These are phyloP conservation scores for Araneus ventricosus DNA, from an alignment of 1,140 invertebrate species.

Conservation along the genomic window DNA sequence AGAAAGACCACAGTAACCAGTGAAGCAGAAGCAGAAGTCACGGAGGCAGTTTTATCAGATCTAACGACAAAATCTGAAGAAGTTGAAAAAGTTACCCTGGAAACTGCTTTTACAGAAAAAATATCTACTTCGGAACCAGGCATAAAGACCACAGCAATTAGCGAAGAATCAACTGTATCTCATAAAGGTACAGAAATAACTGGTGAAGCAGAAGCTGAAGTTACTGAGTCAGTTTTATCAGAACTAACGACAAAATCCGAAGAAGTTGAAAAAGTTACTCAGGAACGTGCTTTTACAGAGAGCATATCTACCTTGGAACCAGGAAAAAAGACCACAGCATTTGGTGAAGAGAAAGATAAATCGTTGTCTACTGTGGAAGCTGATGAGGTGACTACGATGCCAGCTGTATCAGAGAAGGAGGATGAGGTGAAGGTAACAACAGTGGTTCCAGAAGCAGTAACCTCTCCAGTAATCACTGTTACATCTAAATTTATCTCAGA, in stretches of 20 bases:
- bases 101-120: neutral
- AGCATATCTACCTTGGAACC: slow-evolving; percentile 51
- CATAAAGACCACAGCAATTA: neutral
- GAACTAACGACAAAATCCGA: slow-evolving; percentile 55
- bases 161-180: neutral
- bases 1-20: neutral
- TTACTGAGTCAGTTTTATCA: slow-evolving; percentile 49
- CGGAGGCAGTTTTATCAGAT: too few species aligned
- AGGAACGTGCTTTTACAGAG: slow-evolving; percentile 69
- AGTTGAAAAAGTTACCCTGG: neutral
- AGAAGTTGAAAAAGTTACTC: slow-evolving; percentile 75
- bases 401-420: slow-evolving; percentile 50
- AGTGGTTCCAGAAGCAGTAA: neutral
- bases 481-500: neutral
- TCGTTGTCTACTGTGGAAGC: slow-evolving; percentile 69
- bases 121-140: neutral
- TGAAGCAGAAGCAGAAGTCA: neutral
- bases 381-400: slow-evolving; percentile 71
- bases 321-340: neutral
- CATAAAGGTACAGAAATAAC: neutral
- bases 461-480: neutral
- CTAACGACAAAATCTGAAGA: neutral
- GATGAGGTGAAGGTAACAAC: neutral
- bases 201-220: slow-evolving; percentile 47
- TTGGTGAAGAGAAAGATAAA: neutral